A percentile compares a stretch with the other conserved stretches of the same genome.
Evolutionary conservation across 2,113 vertebrate species (phyloP).

Genomic region (Vicugna pacos): DNA sequence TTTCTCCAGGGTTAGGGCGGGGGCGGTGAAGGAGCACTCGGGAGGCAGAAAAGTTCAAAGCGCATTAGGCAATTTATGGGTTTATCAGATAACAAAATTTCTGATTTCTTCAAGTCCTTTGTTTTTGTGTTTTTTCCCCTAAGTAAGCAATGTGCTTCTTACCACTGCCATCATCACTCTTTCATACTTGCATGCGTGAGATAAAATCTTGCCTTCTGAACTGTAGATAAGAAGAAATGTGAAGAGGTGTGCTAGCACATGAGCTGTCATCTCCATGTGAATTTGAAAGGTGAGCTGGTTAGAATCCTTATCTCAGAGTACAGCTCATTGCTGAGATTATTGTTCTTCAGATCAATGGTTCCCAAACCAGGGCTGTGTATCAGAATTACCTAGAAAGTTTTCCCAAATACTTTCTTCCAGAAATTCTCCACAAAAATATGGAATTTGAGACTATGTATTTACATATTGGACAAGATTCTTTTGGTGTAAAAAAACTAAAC

Average conservation of each 20-base stretch:
- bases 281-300: conserved; percentile 42
- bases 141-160: background rate
- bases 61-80: background rate
- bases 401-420: background rate
- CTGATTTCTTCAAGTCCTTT: conserved; percentile 50
- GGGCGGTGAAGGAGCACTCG: background rate
- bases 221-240: conserved; percentile 58
- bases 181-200: conserved; percentile 47
- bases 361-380: background rate
- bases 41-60: conserved; percentile 20
- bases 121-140: background rate
- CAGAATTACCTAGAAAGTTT: background rate
- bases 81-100: conserved; percentile 55
- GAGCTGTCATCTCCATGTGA: background rate
- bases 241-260: background rate
- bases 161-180: background rate
- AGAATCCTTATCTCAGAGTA: background rate
- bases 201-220: conserved; percentile 47
- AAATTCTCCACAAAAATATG: background rate
- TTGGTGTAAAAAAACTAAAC: background rate
- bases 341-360: background rate
- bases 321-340: background rate
- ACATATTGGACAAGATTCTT: background rate
- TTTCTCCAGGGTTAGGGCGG: background rate
- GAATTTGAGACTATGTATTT: background rate